Evolutionary conservation across 1,140 invertebrate species (phyloP).

Genomic region (Mizuhopecten yessoensis): DNA sequence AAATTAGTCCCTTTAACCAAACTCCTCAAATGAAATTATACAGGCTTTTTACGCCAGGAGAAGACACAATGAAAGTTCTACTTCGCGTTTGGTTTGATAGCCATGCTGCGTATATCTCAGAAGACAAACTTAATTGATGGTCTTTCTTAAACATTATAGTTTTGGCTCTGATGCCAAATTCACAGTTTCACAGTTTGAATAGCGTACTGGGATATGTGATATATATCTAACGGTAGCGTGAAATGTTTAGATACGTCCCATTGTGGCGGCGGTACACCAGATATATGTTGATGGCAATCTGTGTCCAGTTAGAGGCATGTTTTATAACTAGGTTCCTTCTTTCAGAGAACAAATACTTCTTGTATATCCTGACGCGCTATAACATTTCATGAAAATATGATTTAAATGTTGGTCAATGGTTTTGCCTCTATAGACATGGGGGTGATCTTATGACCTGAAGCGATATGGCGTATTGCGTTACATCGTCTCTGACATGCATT

Average conservation of each 20-base stretch:
- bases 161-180: conserved; percentile 20
- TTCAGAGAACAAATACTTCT: not conserved
- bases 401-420: not conserved
- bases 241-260: not conserved
- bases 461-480: not conserved
- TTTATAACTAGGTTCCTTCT: not conserved
- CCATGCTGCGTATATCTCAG: not conserved
- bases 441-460: not conserved
- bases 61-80: not conserved
- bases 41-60: not conserved
- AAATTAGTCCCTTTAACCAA: conserved; percentile 10
- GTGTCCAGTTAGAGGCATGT: not conserved
- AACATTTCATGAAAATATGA: not conserved
- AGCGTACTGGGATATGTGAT: not conserved
- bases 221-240: not conserved
- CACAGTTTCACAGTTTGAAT: not conserved
- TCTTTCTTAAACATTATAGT: not conserved
- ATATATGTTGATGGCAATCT: not conserved
- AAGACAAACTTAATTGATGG: conserved; percentile 1
- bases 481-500: not conserved
- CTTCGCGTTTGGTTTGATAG: not conserved
- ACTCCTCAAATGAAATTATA: conserved; percentile 36
- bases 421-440: not conserved
- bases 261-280: not conserved
- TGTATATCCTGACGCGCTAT: not conserved